Base-by-base conservation (phyloP, 2,113 vertebrate species). In the Albula glossodonta region DNA sequence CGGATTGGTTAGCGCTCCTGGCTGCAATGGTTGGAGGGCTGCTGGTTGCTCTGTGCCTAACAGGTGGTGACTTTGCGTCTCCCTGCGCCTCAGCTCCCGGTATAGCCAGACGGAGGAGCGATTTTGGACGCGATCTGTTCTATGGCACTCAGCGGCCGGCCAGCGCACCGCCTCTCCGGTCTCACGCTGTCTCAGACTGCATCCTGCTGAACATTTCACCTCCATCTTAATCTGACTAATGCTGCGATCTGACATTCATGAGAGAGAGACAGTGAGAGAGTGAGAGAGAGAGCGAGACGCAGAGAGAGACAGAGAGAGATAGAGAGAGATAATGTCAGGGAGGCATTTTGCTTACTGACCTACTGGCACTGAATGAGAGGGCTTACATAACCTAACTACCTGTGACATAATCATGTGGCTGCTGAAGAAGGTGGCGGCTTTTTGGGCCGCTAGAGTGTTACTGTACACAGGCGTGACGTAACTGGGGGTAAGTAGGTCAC, bases 401-500 rank as follows among this genome's bases (percentile, higher is more conserved):
- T 93, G 93, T 96, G 95, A 95, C 93, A 92, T 96, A 95, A 96
- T 93, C 87, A 6, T 85, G 89, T 90, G 56, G 86, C 90, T 89
- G 90, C 87, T 85, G 87, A 92, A 87, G 89, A 89, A 91, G 88
- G 92, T 88, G 90, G 90, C 86, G 84, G 90, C 86, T 89, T 89
- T 90, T 93, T 88, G 87, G 90, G 87, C 86, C 70, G 80, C 86
- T 89, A 41, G 86, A 4, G 15, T 70, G 86, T 90, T 93, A 89
- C 88, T 89, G 91, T 92, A 88, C 86, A 86, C 15, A 80, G 90
- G 88, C 87, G 84, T 93, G 93, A 95, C 93, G 92, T 92, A 93
- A 94, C 91, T 90, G 87, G 81, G 90, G 92, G 93, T 94, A 96
- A 96, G 88, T 95, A 91, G 95, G 95, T 95, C 95, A 95, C 87